Evolutionary conservation across 2,113 vertebrate genomes (phyloP), one percentile per base, ranked within the genome.

Genomic region (Okapia johnstoni): DNA sequence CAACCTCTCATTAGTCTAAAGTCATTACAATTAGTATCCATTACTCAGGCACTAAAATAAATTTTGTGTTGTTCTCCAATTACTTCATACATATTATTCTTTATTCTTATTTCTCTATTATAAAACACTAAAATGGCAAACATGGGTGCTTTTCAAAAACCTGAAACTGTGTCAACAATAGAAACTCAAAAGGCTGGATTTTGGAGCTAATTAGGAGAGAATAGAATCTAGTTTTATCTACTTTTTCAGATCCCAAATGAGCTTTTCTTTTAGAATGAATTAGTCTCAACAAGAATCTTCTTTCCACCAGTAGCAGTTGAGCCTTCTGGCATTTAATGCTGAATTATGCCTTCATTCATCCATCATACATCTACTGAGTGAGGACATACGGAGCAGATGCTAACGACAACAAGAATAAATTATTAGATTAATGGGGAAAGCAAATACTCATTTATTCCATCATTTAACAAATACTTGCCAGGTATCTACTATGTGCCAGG

Each of bases 1-100:
- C 25, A 80, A 58, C 76, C 58, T 96, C 93, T 95, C 54, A 96
- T 58, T 86, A 94, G 4, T 70, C 36, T 93, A 85, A 91, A 96
- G 28, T 58, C 26, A 58, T 81, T 92, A 92, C 25, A 50, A 86
- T 61, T 80, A 81, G 23, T 36, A 85, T 33, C 21, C 55, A 54
- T 63, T 19, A 48, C 9, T 60, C 77, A 12, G 52, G 17, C 46
- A 93, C 48, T 90, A 81, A 80, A 95, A 96, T 43, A 80, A 91
- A 85, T 58, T 80, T 84, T 85, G 16, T 83, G 70, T 17, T 96
- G 46, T 57, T 76, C 43, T 60, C 11, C n/a, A 55, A 48, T 55
- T 66, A 73, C 30, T 92, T 96, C 58, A 66, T 40, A 70, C 54
- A 28, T 60, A 52, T 77, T 57, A 91, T 48, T 79, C 5, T 43